Percentiles rank a stretch among this genome's conserved stretches.
phyloP scores from a whole-genome alignment of 2,113 vertebrate genomes.

The Chamaea fasciata region DNA sequence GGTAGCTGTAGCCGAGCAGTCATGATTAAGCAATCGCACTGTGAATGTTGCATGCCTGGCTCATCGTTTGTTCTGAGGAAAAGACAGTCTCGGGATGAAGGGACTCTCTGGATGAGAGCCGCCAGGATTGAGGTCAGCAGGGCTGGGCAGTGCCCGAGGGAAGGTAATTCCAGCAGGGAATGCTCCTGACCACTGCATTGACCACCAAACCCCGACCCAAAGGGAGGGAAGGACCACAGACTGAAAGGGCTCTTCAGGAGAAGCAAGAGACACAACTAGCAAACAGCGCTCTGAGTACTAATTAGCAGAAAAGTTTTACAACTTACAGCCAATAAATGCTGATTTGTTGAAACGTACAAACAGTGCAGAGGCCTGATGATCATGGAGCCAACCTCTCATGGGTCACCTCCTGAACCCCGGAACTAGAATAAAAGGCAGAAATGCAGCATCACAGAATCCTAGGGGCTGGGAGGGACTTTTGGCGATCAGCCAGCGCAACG shows the following conservation, averaged over 20 bases:
- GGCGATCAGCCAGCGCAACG: no score
- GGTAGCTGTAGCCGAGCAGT: background rate
- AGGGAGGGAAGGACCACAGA: no score
- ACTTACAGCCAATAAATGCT: background rate
- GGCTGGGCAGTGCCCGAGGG: background rate
- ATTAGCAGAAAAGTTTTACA: background rate
- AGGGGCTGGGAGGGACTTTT: rapidly evolving
- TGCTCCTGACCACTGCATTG: rapidly evolving
- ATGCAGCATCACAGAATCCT: background rate
- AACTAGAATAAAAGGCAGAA: background rate
- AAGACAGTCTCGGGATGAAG: background rate
- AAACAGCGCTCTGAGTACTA: background rate
- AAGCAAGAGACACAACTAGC: background rate
- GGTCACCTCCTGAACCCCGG: no score
- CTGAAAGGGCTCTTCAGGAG: background rate
- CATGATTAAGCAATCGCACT: background rate
- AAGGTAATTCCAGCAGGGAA: background rate
- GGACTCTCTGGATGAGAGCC: background rate
- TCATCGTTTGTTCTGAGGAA: background rate
- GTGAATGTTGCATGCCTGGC: background rate
- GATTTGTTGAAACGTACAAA: background rate
- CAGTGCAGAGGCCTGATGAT: no score
- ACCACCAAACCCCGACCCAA: background rate
- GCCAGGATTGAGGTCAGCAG: background rate
- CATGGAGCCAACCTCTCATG: background rate